Evolutionary conservation across 2,797 vertebrate genomes (phyloP), one percentile per base, ranked within the genome.

Genomic region (Fundulus diaphanus): DNA sequence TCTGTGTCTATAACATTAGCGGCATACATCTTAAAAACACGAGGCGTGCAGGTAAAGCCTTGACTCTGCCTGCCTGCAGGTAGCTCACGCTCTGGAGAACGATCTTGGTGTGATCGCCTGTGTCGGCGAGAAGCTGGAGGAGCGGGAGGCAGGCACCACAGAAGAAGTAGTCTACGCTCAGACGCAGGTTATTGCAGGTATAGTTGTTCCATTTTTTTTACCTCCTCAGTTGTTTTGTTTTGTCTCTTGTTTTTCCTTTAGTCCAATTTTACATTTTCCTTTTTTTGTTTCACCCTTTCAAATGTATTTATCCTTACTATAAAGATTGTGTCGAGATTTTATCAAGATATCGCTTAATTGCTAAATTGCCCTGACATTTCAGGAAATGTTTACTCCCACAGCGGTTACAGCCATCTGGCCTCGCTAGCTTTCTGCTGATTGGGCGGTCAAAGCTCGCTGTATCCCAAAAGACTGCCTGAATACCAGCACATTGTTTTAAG

Each of bases 131-230:
- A 98, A 97, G 88, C 91, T 99, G 85, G 97, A 98, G 72, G 96
- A 99, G 89, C 94, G 97, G 31, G 97, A 99, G 93, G 96, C 95
- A 6, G 97, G 97, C 79, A 97, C 97, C 92, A 99, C 97, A 0
- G 97, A 99, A 84, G 98, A 99, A 78, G 96, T 99, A 0, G 96
- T 99, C 40, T 98, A 96, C 1, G 94, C 95, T 71, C 97, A 99
- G 94, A 98, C 96, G 31, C 97, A 98, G 90, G 94, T 90, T 84
- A 97, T 99, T 49, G 95, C 97, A 95, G 97, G 97, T 99, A 94
- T 67, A 71, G 20, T 13, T 8, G 0, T 52, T 1, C 52, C 2
- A 13, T 13, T 3, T 12, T 33, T 57, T 1, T 56, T 56, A 29
- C 2, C 7, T 49, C 5, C 20, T 61, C 9, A 9, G 13, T 49